phyloP scores from a whole-genome alignment of 2,113 vertebrate genomes.

The Anoplopoma fimbria region DNA sequence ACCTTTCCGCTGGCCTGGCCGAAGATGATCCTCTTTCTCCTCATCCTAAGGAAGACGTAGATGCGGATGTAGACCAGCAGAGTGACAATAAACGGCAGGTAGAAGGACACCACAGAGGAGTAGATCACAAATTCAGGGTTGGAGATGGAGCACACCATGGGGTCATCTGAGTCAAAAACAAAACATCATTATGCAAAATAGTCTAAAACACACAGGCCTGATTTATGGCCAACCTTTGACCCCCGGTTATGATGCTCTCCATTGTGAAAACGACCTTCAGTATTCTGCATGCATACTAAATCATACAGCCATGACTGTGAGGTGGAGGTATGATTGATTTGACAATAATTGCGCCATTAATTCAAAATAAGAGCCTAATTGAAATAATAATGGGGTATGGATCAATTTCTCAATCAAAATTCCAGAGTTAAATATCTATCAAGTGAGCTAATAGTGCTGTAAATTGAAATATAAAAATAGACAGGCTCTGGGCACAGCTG shows the following conservation, averaged over 20 bases:
- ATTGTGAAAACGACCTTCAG: conserved; percentile 2
- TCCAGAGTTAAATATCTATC: conserved; percentile 6
- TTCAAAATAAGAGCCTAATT: conserved; percentile 14
- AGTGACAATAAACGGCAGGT: conserved; percentile 93
- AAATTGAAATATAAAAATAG: conserved; percentile 17
- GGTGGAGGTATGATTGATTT: conserved; percentile 24
- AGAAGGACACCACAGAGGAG: conserved; percentile 96
- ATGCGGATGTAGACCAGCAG: conserved; percentile 94
- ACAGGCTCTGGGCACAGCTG: conserved; percentile 26
- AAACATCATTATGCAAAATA: conserved; percentile 26
- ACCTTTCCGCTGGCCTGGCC: conserved; percentile 88
- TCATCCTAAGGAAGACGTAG: conserved; percentile 91
- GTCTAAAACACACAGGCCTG: background rate
- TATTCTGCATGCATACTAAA: background rate
- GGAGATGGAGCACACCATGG: conserved; percentile 93
- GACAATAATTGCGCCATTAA: conserved; percentile 28
- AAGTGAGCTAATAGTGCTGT: conserved; percentile 7
- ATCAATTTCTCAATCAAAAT: conserved; percentile 31
- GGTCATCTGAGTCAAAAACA: conserved; percentile 83
- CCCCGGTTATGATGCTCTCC: background rate
- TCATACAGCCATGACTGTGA: background rate
- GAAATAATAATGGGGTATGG: conserved; percentile 6
- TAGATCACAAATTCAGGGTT: conserved; percentile 95
- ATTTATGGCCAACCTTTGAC: conserved; percentile 27
- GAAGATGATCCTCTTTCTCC: conserved; percentile 88